Conservation (phyloP, 2,113 vertebrate species). For the Rissa tridactyla region DNA sequence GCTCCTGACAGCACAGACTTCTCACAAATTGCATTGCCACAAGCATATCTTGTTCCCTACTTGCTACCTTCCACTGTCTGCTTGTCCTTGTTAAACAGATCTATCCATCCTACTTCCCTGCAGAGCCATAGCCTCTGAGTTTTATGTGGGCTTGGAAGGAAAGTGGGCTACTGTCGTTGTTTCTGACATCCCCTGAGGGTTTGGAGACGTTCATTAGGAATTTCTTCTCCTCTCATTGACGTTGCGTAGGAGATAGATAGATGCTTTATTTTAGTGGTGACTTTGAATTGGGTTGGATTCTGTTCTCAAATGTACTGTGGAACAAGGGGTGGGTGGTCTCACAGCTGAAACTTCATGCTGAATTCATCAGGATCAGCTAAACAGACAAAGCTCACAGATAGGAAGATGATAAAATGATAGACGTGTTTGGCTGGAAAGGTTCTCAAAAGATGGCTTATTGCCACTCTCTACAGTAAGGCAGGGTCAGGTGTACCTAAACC, state of each 20-base stretch:
- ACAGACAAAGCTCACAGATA: neutral
- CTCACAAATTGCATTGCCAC: neutral
- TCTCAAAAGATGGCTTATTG: neutral
- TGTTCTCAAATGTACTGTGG: neutral
- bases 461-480: neutral
- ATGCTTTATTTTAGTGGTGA: slow-evolving; percentile 1
- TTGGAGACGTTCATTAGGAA: neutral
- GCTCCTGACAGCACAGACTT: neutral
- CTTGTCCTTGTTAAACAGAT: slow-evolving; percentile 2
- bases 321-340: neutral
- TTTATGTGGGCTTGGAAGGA: neutral
- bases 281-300: neutral
- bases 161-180: neutral
- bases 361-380: neutral
- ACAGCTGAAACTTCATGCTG: neutral
- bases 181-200: neutral
- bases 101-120: neutral
- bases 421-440: neutral
- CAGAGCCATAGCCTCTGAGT: neutral
- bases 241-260: neutral
- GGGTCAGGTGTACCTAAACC: neutral
- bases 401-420: neutral
- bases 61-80: neutral
- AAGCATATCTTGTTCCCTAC: neutral
- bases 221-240: neutral